Evolutionary conservation across 2,113 vertebrate genomes (phyloP).

Genomic region (Mellivora capensis): DNA sequence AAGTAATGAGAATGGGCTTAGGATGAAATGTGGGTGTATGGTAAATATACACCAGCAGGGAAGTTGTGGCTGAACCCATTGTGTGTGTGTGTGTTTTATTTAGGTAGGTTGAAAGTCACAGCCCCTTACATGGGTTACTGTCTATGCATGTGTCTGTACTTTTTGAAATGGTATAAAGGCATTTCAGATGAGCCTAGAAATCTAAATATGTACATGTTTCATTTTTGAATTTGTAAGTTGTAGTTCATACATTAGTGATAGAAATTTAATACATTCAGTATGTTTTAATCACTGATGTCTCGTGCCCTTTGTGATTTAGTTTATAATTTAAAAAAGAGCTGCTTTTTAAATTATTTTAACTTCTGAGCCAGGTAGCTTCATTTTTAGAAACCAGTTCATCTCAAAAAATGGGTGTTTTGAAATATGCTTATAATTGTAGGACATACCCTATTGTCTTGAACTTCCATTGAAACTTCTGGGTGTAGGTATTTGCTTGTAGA

Average conservation of each 20-base stretch:
- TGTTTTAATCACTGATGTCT: constrained; percentile 46
- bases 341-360: neutral
- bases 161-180: constrained; percentile 14
- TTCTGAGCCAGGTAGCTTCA: constrained; percentile 7
- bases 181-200: neutral
- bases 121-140: neutral
- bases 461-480: constrained; percentile 7
- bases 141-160: constrained; percentile 15
- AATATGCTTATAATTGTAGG: constrained; percentile 5
- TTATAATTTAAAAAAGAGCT: constrained; percentile 7
- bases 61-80: neutral
- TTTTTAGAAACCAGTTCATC: constrained; percentile 23
- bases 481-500: constrained; percentile 1
- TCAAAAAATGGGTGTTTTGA: constrained; percentile 14
- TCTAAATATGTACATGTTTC: neutral
- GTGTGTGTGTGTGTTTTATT: neutral
- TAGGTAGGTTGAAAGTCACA: neutral
- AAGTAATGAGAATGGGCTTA: neutral
- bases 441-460: neutral
- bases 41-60: too few species aligned
- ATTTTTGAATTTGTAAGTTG: constrained; percentile 39
- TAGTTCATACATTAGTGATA: constrained; percentile 27
- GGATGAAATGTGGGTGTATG: neutral
- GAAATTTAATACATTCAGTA: neutral
- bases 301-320: neutral